These are phyloP conservation scores for Drosophila longiperda DNA, from an alignment of 2,888 invertebrate species.

Conservation along the genomic window DNA sequence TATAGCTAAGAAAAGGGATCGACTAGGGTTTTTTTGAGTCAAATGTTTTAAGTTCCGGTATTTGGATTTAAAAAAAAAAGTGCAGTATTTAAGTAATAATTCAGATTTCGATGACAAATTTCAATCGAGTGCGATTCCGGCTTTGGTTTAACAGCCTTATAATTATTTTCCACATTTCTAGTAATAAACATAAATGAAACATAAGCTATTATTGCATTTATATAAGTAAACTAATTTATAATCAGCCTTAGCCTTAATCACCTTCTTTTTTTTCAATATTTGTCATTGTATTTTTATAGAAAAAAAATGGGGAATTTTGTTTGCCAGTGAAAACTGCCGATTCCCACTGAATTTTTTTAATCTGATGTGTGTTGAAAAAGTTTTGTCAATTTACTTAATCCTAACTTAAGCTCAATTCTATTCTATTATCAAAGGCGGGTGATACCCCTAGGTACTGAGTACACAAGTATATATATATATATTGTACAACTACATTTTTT, in stretches of 20 bases:
- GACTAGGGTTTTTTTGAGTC: no score
- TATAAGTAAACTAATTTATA: not conserved
- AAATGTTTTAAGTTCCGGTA: no score
- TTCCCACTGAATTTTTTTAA: not conserved
- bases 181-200: not conserved
- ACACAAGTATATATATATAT: not conserved
- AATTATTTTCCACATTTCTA: not conserved
- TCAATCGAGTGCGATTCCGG: not conserved
- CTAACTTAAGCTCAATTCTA: constrained; percentile 11
- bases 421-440: constrained; percentile 34
- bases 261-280: not conserved
- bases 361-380: not conserved
- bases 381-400: constrained; percentile 21
- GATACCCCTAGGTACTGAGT: not conserved
- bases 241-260: not conserved
- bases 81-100: no score
- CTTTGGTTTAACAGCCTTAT: no score
- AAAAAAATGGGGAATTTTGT: constrained; percentile 13
- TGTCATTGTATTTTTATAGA: not conserved
- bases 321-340: constrained; percentile 12
- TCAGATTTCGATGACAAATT: not conserved
- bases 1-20: not conserved
- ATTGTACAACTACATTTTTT: not conserved
- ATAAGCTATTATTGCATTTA: not conserved
- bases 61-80: no score